Evolutionary conservation across 2,113 vertebrate genomes (phyloP).

Genomic region (Ardeotis arabs): DNA sequence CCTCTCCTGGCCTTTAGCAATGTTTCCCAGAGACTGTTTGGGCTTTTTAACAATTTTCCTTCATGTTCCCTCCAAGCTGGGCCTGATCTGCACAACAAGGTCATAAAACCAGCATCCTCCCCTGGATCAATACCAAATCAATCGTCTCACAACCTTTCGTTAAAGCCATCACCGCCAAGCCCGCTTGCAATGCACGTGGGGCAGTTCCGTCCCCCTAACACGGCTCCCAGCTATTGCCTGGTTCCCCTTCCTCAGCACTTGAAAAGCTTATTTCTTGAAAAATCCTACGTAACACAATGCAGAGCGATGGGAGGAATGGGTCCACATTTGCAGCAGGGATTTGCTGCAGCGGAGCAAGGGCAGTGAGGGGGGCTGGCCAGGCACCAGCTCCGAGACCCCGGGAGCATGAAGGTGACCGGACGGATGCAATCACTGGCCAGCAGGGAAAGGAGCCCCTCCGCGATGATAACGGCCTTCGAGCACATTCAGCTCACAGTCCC

Average conservation of each 20-base stretch:
- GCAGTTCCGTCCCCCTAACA: background rate
- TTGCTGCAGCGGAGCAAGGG: background rate
- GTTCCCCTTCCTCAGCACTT: background rate
- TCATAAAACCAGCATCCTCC: background rate
- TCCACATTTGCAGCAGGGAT: background rate
- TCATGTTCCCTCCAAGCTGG: background rate
- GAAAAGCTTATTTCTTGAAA: background rate
- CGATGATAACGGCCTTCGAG: background rate
- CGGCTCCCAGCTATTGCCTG: background rate
- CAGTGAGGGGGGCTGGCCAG: background rate
- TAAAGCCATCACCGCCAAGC: background rate
- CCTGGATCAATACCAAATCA: background rate
- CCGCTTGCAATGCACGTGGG: fast-evolving
- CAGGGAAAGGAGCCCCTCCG: background rate
- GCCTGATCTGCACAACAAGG: background rate
- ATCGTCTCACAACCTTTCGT: background rate
- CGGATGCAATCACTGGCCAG: too few relatives aligned
- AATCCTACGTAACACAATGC: fast-evolving
- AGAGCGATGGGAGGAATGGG: fast-evolving
- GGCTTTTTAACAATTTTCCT: background rate
- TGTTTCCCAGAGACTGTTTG: fast-evolving
- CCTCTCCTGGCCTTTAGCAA: background rate
- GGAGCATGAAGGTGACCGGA: background rate
- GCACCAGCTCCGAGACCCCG: background rate
- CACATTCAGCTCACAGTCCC: background rate